Conservation (phyloP, 2,113 vertebrate species). For the Chaetodon auriga region DNA sequence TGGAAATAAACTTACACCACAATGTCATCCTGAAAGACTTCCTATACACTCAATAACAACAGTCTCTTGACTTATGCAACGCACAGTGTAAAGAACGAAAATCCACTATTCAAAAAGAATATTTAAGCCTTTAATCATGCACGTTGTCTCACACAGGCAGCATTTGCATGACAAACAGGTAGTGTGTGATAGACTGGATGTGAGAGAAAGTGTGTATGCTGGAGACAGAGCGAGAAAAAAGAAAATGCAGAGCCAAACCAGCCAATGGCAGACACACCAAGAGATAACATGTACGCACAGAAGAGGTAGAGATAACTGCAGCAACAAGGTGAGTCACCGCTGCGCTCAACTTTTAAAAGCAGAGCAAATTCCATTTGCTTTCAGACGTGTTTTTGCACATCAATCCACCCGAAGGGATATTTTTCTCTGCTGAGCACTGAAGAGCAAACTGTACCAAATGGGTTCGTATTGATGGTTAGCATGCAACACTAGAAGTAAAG, state of each 20-base stretch:
- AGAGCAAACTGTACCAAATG: conserved; percentile 18
- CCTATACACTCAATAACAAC: not conserved
- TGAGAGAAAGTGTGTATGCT: conserved; percentile 1
- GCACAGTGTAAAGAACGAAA: not conserved
- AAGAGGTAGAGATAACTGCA: conserved; percentile 30
- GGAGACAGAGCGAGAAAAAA: not conserved
- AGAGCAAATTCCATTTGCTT: conserved; percentile 71
- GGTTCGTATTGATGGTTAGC: conserved; percentile 19
- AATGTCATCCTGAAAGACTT: not conserved
- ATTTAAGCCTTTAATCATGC: conserved; percentile 9
- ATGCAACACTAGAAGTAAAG: conserved; percentile 22
- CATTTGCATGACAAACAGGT: conserved; percentile 26
- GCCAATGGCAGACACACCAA: not conserved
- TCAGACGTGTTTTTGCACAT: conserved; percentile 79
- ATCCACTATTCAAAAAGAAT: not conserved
- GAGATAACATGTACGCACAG: conserved; percentile 17
- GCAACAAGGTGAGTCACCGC: conserved; percentile 55
- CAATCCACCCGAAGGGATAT: conserved; percentile 40
- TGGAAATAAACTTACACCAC: not conserved
- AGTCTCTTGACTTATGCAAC: not conserved
- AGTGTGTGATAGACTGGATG: not conserved
- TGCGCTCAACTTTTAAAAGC: conserved; percentile 42
- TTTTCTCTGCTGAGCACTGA: conserved; percentile 28
- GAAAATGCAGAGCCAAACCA: not conserved
- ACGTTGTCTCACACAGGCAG: not conserved